Conservation (phyloP, 1,140 invertebrate genomes). For the Drosophila pachea region DNA sequence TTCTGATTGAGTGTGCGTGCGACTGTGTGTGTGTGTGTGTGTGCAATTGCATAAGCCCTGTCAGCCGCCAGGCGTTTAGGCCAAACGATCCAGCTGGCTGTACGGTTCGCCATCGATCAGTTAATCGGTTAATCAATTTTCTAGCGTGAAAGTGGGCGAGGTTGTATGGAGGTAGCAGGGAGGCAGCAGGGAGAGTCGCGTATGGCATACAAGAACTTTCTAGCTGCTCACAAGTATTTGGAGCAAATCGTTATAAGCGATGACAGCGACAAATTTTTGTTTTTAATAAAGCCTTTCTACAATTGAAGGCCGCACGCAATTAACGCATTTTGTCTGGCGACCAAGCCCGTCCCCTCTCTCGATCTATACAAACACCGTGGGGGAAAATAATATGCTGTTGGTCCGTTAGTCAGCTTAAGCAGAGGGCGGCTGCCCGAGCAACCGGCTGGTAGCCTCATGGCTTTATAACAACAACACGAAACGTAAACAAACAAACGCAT, state of each 20-base stretch:
- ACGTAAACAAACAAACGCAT: constrained; percentile 28
- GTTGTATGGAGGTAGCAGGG: too few relatives aligned
- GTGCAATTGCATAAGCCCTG: constrained; percentile 35
- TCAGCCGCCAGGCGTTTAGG: constrained; percentile 53
- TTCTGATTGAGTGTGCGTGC: constrained; percentile 22
- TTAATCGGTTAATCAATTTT: constrained; percentile 38
- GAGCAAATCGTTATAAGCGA: constrained; percentile 50
- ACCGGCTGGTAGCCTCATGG: constrained; percentile 37
- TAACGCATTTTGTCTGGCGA: constrained; percentile 28
- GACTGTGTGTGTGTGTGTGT: constrained; percentile 7
- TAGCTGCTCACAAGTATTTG: constrained; percentile 38
- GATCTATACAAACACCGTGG: too few relatives aligned
- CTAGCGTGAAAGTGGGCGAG: constrained; percentile 19
- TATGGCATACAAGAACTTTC: constrained; percentile 44
- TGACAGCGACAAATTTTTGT: constrained; percentile 25
- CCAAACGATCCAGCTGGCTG: background rate
- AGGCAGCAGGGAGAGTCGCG: background rate
- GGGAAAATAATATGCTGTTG: constrained; percentile 43
- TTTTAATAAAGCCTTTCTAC: constrained; percentile 6
- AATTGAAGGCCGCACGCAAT: constrained; percentile 48
- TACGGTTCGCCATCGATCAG: constrained; percentile 8
- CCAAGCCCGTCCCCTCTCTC: background rate
- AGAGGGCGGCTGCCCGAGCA: background rate
- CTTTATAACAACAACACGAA: constrained; percentile 33
- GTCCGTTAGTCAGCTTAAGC: constrained; percentile 53